Evolutionary conservation across 2,113 vertebrate genomes (phyloP).

Genomic region (Elaphurus davidianus): DNA sequence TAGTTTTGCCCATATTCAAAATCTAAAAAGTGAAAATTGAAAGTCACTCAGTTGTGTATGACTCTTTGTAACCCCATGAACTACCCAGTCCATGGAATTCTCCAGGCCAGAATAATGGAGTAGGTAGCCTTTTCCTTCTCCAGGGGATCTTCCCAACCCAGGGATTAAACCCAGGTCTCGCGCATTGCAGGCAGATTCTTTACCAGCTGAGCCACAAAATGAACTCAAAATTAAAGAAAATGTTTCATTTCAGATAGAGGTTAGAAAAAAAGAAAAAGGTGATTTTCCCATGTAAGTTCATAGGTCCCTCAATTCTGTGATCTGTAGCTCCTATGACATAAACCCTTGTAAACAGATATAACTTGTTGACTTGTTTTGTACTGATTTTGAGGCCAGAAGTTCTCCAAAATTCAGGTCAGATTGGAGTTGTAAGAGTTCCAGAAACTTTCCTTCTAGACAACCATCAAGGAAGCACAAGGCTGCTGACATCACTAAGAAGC

Average conservation of each 20-base stretch:
- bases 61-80: background rate
- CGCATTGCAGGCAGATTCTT: background rate
- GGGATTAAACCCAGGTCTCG: background rate
- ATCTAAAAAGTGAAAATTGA: background rate
- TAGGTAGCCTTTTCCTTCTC: background rate
- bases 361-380: background rate
- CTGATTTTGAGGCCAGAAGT: background rate
- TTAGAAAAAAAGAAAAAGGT: background rate
- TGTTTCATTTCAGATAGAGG: background rate
- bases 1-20: background rate
- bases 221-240: background rate
- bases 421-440: background rate
- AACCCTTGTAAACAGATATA: background rate
- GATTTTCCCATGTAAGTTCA: background rate
- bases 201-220: background rate
- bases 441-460: background rate
- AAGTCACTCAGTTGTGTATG: accelerated
- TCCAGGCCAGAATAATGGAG: background rate
- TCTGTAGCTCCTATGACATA: background rate
- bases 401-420: background rate
- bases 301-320: background rate
- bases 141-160: background rate
- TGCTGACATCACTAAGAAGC: background rate
- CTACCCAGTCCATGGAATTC: background rate
- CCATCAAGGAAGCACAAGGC: background rate